Conservation (phyloP, 2,113 vertebrate genomes). For the Lophotis ruficrista region DNA sequence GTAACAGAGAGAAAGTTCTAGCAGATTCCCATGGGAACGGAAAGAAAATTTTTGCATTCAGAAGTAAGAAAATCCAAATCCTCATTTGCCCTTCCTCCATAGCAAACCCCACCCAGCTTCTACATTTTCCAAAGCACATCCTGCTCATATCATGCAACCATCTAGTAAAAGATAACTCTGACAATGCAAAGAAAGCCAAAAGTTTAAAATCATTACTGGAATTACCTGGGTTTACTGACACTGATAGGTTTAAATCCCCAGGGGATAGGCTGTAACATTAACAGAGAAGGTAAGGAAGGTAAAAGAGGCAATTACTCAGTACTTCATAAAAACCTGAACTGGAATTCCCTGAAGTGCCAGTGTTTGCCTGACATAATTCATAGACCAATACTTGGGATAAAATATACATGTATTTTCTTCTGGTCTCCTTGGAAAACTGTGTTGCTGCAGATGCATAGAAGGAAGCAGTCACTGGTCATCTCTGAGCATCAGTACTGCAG, state of each 20-base stretch:
- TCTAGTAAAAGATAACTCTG: neutral
- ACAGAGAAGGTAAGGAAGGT: conserved; percentile 13
- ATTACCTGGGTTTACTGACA: conserved; percentile 33
- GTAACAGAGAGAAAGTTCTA: neutral
- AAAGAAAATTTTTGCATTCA: neutral
- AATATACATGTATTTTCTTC: neutral
- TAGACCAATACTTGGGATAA: neutral
- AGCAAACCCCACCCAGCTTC: neutral
- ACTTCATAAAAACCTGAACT: neutral
- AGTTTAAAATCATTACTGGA: neutral
- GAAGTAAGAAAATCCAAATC: conserved; percentile 22
- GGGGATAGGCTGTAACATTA: neutral
- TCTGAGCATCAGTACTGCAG: neutral
- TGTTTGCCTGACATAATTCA: neutral
- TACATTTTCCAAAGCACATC: neutral
- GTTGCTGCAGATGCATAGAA: neutral
- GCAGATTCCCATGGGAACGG: neutral
- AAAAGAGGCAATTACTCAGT: conserved; percentile 36
- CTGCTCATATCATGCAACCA: neutral
- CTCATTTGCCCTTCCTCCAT: neutral
- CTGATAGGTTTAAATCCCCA: neutral
- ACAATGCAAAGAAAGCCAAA: neutral
- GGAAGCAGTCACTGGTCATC: neutral
- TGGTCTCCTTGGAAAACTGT: neutral
- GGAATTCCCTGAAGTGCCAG: conserved; percentile 20